Percentiles rank a stretch among this genome's conserved stretches.
These are phyloP conservation scores for Aythya fuligula DNA, from an alignment of 2,797 vertebrate genomes.

Conservation along the genomic window DNA sequence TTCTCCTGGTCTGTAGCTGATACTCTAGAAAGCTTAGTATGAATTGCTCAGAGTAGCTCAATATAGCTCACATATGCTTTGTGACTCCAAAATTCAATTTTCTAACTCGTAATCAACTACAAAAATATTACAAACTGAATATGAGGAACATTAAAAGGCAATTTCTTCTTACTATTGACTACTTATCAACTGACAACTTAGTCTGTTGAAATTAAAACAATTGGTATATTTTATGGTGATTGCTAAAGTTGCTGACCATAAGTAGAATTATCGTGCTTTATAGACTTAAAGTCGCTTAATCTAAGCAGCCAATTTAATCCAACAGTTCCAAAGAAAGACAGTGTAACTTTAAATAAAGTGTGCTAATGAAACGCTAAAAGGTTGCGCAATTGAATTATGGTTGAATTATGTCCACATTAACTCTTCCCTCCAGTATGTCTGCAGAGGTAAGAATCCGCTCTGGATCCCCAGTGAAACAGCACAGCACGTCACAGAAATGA, in stretches of 20 bases:
- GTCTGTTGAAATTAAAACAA: conserved; percentile 68
- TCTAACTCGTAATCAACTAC: conserved; percentile 46
- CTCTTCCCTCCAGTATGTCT: background rate
- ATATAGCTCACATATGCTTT: conserved; percentile 27
- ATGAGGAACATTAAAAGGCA: conserved; percentile 64
- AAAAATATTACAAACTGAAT: conserved; percentile 56
- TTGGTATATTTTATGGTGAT: conserved; percentile 45
- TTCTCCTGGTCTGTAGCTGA: conserved; percentile 8
- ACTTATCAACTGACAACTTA: conserved; percentile 64
- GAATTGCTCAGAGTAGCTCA: conserved; percentile 33
- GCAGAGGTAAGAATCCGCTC: background rate
- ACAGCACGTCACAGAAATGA: background rate
- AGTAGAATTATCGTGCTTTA: conserved; percentile 36
- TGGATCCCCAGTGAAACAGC: background rate
- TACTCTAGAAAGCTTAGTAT: conserved; percentile 30
- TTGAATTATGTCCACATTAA: background rate
- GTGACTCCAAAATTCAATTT: conserved; percentile 66
- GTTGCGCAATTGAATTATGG: background rate
- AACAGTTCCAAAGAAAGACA: background rate
- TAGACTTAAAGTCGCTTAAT: conserved; percentile 40
- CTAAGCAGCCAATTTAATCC: conserved; percentile 13
- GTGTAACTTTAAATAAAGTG: background rate
- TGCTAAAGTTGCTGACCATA: conserved; percentile 31
- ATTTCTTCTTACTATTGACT: conserved; percentile 67
- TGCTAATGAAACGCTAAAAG: conserved; percentile 17